A percentile compares a stretch with the other conserved stretches of the same genome.
Evolutionary conservation across 2,888 invertebrate species (phyloP).

Genomic region (Cerceris rybyensis): DNA sequence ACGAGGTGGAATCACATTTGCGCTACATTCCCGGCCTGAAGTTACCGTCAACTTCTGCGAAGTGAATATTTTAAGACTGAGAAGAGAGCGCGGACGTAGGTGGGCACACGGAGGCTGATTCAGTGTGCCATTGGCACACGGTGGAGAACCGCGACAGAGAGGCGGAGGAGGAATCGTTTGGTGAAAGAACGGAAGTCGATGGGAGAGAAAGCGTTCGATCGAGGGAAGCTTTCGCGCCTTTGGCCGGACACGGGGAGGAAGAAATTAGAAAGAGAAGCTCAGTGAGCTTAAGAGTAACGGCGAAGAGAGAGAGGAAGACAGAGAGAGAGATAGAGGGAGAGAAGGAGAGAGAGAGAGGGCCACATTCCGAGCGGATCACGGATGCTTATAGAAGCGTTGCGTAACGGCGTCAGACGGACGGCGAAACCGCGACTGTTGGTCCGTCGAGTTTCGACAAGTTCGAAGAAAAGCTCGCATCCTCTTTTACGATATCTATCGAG

Average conservation of each 20-base stretch:
- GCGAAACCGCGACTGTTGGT: slow-evolving; percentile 64
- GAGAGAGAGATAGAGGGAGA: slow-evolving; percentile 41
- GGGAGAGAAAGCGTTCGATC: not conserved
- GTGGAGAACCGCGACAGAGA: slow-evolving; percentile 25
- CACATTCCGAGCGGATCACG: slow-evolving; percentile 80
- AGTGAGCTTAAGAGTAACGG: slow-evolving; percentile 7
- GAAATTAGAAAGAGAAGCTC: slow-evolving; percentile 7
- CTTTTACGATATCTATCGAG: slow-evolving; percentile 17
- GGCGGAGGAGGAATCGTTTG: not conserved
- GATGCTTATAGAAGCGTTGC: slow-evolving; percentile 82
- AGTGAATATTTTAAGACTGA: slow-evolving; percentile 52
- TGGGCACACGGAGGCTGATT: slow-evolving; percentile 36
- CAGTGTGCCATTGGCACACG: slow-evolving; percentile 38
- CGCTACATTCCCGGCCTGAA: slow-evolving; percentile 25
- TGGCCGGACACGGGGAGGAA: slow-evolving; percentile 11
- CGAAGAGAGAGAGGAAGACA: slow-evolving; percentile 15
- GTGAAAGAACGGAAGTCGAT: not conserved
- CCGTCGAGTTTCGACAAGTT: slow-evolving; percentile 63
- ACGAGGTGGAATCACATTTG: not conserved
- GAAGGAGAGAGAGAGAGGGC: slow-evolving; percentile 63
- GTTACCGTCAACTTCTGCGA: slow-evolving; percentile 16
- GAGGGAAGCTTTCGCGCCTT: slow-evolving; percentile 31
- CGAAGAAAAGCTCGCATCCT: slow-evolving; percentile 49
- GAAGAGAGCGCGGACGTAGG: slow-evolving; percentile 40
- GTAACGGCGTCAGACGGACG: slow-evolving; percentile 76